phyloP scores from a whole-genome alignment of 2,888 invertebrate species.

The Trichogramma dendrolimi region DNA sequence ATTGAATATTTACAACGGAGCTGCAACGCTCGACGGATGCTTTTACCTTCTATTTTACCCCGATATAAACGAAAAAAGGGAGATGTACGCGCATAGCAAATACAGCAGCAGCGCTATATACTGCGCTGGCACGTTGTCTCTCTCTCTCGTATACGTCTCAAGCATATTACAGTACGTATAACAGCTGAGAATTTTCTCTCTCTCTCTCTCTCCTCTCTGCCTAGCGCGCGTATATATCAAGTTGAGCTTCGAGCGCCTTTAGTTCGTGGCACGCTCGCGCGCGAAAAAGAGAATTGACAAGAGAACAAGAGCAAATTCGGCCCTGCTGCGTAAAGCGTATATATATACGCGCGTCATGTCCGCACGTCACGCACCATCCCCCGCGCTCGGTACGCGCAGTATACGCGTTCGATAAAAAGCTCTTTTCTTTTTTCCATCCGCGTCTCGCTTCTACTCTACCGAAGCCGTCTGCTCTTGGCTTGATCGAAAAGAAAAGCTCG shows the following conservation, averaged over 20 bases:
- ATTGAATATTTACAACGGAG: slow-evolving; percentile 12
- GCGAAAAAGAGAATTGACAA: not conserved
- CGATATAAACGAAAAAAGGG: too few species aligned
- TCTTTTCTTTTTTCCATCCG: not conserved
- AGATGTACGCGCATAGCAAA: too few species aligned
- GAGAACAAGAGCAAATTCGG: slow-evolving; percentile 16
- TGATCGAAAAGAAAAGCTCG: not conserved
- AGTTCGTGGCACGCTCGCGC: too few species aligned
- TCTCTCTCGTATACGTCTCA: too few species aligned
- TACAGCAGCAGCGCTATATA: too few species aligned
- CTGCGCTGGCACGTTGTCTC: not conserved
- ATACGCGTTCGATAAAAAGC: slow-evolving; percentile 1
- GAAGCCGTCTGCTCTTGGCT: not conserved
- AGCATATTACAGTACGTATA: too few species aligned
- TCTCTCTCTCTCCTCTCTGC: too few species aligned
- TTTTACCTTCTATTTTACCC: slow-evolving; percentile 1
- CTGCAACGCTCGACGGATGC: not conserved
- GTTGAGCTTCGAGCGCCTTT: too few species aligned
- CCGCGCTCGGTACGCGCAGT: not conserved
- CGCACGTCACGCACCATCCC: slow-evolving; percentile 1
- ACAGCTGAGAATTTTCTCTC: too few species aligned
- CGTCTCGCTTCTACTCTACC: not conserved
- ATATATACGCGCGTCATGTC: not conserved
- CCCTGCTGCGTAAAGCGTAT: not conserved
- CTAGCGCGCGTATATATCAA: too few species aligned